These are phyloP conservation scores for Nomada fucata DNA, from an alignment of 2,888 invertebrate species.

Conservation along the genomic window DNA sequence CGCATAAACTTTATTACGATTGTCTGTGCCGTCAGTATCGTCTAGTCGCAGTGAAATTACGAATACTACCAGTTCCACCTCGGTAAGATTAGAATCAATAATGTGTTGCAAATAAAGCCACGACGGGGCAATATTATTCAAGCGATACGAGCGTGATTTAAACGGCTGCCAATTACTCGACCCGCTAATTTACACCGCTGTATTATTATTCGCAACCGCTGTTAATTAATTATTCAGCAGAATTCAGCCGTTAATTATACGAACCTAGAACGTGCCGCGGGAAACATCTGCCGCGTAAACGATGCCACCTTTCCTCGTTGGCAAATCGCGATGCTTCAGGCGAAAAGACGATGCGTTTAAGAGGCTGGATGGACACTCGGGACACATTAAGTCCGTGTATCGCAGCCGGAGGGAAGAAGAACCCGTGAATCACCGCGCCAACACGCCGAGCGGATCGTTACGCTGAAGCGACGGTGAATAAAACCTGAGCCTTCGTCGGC, in stretches of 20 bases:
- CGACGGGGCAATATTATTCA: conserved; percentile 15
- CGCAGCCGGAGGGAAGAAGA: conserved; percentile 61
- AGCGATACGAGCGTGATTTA: conserved; percentile 22
- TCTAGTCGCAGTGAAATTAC: not conserved
- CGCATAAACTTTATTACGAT: no score
- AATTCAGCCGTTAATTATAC: conserved; percentile 43
- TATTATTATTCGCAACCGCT: conserved; percentile 24
- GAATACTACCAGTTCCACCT: not conserved
- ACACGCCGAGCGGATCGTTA: conserved; percentile 55
- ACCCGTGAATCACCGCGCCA: conserved; percentile 59
- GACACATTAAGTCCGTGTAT: conserved; percentile 66
- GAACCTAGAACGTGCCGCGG: conserved; percentile 10
- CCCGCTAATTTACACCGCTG: conserved; percentile 37
- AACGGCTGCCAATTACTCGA: conserved; percentile 48
- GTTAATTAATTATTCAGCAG: conserved; percentile 57
- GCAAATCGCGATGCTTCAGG: conserved; percentile 57
- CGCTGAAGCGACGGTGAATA: conserved; percentile 58
- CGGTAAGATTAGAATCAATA: not conserved
- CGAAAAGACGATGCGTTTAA: conserved; percentile 59
- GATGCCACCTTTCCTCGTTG: conserved; percentile 38
- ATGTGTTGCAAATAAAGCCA: conserved; percentile 21
- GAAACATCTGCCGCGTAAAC: conserved; percentile 19
- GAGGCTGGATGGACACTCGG: conserved; percentile 61
- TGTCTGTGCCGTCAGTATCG: no score
- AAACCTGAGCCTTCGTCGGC: conserved; percentile 47